Evolutionary conservation across 2,888 invertebrate genomes (phyloP), one percentile per base, ranked within the genome.

Genomic region (Drosophila rellima): DNA sequence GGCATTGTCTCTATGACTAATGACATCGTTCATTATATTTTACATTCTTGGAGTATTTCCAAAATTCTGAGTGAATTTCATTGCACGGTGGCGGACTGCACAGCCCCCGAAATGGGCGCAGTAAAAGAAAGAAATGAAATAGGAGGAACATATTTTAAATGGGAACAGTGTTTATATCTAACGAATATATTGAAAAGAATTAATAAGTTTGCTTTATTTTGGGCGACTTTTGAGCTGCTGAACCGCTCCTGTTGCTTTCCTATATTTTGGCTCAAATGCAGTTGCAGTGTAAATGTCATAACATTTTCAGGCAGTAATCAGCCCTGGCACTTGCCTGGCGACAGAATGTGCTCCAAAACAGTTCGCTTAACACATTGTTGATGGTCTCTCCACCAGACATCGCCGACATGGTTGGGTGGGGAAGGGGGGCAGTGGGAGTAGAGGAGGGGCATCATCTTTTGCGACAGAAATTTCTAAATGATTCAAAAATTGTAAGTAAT

Each of bases 21-120:
- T 90, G 91, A 91, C 88, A 82, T 91, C 90, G 90, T 91, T 90
- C 91, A 91, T 90, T 90, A 91, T 90, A 90, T 82, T 90, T 82
- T 73, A 77, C 78, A 90, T 89, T 89, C 82, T 88, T 90, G 88
- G 90, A 88, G 87, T 66, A 83, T 71, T 77, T 88, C 89, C 90
- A 88, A 88, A 89, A 74, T 63, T 54, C 35, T 64, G 50, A 69
- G 54, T 17, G 65, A 72, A 71, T 70, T 70, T 51, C 26, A 50
- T 1, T 15, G 8, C 5, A 47, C 78, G 23, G 77, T 69, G 31
- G 26, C 52, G 82, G 55, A 70, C 29, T 62, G 10, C 0, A 15
- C 10, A 11, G 11, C 13, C 4, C 0, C 4, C 5, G 15, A 37
- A 47, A 15, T 39, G 29, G 48, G 45, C 44, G 26, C 20, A 33